Base-by-base conservation (phyloP, 1,140 invertebrate genomes). In the Drosophila pectinifera region DNA sequence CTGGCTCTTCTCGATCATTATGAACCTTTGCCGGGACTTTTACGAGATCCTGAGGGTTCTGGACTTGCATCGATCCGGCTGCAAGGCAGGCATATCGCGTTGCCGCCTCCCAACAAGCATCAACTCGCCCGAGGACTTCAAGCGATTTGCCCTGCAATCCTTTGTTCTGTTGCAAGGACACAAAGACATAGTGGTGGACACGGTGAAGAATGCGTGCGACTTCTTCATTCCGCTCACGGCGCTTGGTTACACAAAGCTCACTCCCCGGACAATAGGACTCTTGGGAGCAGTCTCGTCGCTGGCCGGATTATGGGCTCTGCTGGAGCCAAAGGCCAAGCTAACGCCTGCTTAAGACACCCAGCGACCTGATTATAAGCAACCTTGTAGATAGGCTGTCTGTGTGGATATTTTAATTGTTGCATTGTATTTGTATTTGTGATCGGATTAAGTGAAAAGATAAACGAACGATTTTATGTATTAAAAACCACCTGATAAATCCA, bases 191-290 rank as follows among this genome's bases (percentile, higher is more conserved):
- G 93, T 96, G 63, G 93, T 97, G 48, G 97, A 98, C 92, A 95
- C 96, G 4, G 72, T 97, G 4, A 98, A 97, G 90, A 98, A 98
- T 94, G 91, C 94, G n/a, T 96, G 96, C 93, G 97, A 98, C 92
- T 84, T 98, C 34, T 96, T 97, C 58, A 95, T 98, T 84, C 97
- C 97, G 1, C 92, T 98, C 45, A 95, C 96, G 56, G 95, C 95
- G 46, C 92, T 98, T 62, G 96, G 96, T 1, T 95, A 95, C 88
- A 94, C 95, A 0, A 95, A 95, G 75, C 91, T 97, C 2, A 96
- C 95, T 74, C 95, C 96, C 7, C 95, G 95, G 62, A 94, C 94
- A 45, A 93, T 97, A 70, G 97, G 97, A 24, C 64, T 96, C 6
- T 85, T 97, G n/a, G 97, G 97, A 14, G 93, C 96, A 13, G 85